Evolutionary conservation across 2,113 vertebrate species (phyloP), one percentile per base, ranked within the genome.

Genomic region (Lamprotornis superbus): DNA sequence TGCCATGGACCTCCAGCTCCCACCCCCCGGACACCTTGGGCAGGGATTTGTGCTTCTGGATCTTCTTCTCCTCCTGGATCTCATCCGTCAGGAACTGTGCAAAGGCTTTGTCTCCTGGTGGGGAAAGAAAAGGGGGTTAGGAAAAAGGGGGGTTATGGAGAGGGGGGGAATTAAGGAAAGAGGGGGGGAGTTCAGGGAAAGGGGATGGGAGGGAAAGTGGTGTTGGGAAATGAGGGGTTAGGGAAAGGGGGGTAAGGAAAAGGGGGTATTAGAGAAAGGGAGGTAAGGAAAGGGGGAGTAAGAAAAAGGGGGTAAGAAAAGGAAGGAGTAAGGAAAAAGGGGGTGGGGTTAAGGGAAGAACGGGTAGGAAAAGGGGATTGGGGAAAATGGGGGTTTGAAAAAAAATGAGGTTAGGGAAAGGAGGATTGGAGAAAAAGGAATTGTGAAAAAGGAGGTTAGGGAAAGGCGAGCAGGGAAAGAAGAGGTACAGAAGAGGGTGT

Each of bases 1-100:
- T 98, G 85, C 99, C 99, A 0, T 98, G 99, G 23, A 99, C 97
- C 33, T 98, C 98, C 78, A 99, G 97, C 78, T 99, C 98, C 99
- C 99, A 99, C 5, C 98, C 99, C 13, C 99, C 99, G 0, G 99
- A 99, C 94, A 99, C 97, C 94, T 99, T 99, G 35, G 99, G 99
- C 88, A 99, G 98, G 4, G 91, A 94, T 22, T 98, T 98, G 81
- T 96, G 98, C 65, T 99, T 99, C 98, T 99, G 98, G 94, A 99
- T 99, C 94, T 99, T 99, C 94, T 92, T 98, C 96, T 99, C 99
- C 90, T 99, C 99, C 89, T 99, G 97, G 96, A 99, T 98, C 97
- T 99, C 99, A 59, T 99, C 99, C 0, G 80, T 96, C 89, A 99
- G 97, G 90, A 99, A 99, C 68, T 99, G 98, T 0, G 98, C 98